Evolutionary conservation across 2,888 invertebrate genomes (phyloP).

Genomic region (Cremastinae sp.): DNA sequence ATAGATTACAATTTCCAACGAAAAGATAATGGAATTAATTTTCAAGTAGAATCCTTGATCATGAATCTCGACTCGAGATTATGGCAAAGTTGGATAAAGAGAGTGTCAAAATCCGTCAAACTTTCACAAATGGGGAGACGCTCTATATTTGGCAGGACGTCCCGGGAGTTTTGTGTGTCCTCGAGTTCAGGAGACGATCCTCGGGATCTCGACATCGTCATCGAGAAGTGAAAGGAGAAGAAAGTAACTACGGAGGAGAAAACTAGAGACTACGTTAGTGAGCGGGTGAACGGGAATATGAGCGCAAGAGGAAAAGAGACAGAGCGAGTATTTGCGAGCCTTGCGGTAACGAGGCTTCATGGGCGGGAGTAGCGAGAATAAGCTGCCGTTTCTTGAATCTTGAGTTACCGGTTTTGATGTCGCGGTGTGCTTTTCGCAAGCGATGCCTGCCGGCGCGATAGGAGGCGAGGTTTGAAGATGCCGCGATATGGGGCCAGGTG

Average conservation of each 20-base stretch:
- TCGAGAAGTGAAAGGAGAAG: background rate
- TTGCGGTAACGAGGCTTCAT: background rate
- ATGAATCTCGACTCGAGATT: background rate
- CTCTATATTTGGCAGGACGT: background rate
- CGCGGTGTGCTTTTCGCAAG: constrained; percentile 35
- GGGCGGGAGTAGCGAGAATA: background rate
- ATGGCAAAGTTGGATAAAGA: constrained; percentile 23
- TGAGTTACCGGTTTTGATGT: constrained; percentile 78
- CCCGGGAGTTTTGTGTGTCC: constrained; percentile 30
- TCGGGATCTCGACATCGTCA: no score
- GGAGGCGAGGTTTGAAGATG: constrained; percentile 70
- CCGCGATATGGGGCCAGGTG: constrained; percentile 79
- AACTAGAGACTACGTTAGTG: constrained; percentile 42
- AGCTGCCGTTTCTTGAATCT: constrained; percentile 74
- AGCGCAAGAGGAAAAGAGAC: constrained; percentile 29
- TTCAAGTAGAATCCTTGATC: background rate
- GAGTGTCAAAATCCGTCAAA: constrained; percentile 46
- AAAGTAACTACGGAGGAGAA: constrained; percentile 52
- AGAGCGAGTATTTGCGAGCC: constrained; percentile 43
- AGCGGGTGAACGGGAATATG: background rate
- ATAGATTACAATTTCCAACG: no score
- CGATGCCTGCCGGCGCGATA: constrained; percentile 35
- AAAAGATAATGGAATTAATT: background rate
- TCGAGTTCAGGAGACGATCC: constrained; percentile 47
- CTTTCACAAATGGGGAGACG: constrained; percentile 21